Base-by-base conservation (phyloP, 2,888 invertebrate species). In the Agonopterix subpropinquella region DNA sequence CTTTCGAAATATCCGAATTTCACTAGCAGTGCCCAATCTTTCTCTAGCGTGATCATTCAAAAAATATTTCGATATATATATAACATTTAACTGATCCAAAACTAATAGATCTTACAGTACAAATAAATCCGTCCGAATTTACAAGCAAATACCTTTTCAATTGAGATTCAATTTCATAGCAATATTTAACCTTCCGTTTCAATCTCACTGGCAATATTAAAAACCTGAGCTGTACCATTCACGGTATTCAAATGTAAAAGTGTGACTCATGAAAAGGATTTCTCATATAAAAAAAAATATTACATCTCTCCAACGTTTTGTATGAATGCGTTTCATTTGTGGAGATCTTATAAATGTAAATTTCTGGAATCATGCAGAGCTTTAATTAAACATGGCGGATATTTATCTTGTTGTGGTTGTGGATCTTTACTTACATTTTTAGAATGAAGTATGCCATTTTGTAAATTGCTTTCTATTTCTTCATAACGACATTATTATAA, bases 171-270 rank as follows among this genome's bases (percentile, higher is more conserved):
- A 47, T 50, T 50, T 18, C n/a, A 37, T 39, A 47, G 28, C 18
- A 45, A 44, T 50, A 50, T 50, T 50, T 47, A 50, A 45, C 41
- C 44, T 45, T 35, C 36, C 47, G 36, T 41, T 43, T 47, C 50
- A 45, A 50, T 47, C 43, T 45, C 37, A 28, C 28, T 11, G 36
- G 11, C 37, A 43, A 50, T 45, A 47, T 50, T 50, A 47, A 50
- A 49, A 50, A 47, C 35, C 41, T 44, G 50, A 47, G 46, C 44
- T 43, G 9, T 11, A 36, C 35, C 36, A 13, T 43, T 8, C 46
- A 8, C 41, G 11, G 39, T 39, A 11, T 39, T 39, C 39, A 39
- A 39, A 39, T 39, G 11, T 28, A 11, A 11, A 39, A 39, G 39
- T 39, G 39, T 39, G 39, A 11, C 5, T 46, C 41, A 9, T 47